Percentiles rank a stretch among this genome's conserved stretches.
Evolutionary conservation across 2,797 vertebrate genomes (phyloP).

Genomic region (Melanotaenia trifasciata): DNA sequence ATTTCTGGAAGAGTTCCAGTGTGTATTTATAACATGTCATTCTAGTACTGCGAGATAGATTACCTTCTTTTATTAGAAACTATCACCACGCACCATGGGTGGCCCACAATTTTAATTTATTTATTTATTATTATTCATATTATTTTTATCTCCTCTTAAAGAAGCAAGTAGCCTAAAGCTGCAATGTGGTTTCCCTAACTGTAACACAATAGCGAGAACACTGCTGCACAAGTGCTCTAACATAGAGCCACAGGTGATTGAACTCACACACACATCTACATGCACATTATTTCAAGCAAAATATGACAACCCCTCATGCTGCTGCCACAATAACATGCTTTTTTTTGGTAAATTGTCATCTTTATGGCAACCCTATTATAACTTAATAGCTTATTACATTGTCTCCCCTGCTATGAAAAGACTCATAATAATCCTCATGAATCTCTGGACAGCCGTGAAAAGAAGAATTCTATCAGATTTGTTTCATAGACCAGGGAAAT

Average conservation of each 20-base stretch:
- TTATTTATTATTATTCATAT: background rate
- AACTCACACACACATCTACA: background rate
- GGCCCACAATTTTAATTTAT: constrained; percentile 23
- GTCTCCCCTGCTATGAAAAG: constrained; percentile 39
- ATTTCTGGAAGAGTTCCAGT: constrained; percentile 32
- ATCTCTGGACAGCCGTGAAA: constrained; percentile 53
- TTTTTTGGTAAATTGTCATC: constrained; percentile 50
- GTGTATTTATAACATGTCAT: constrained; percentile 57
- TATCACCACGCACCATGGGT: constrained; percentile 24
- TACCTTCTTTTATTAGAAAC: constrained; percentile 42
- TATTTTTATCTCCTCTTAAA: constrained; percentile 18
- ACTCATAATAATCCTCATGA: constrained; percentile 29
- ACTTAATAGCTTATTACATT: constrained; percentile 50
- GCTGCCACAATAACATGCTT: constrained; percentile 48
- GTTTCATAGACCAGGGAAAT: constrained; percentile 40
- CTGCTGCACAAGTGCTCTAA: background rate
- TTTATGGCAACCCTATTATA: constrained; percentile 59
- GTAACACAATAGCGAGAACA: background rate
- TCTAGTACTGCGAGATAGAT: constrained; percentile 25
- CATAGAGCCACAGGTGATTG: constrained; percentile 61
- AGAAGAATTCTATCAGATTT: constrained; percentile 31
- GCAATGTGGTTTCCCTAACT: constrained; percentile 21
- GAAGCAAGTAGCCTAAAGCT: constrained; percentile 29
- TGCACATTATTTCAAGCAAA: constrained; percentile 10
- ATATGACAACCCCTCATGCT: constrained; percentile 40